These are phyloP conservation scores for Suncus etruscus DNA, from an alignment of 2,113 vertebrate species.

Conservation along the genomic window DNA sequence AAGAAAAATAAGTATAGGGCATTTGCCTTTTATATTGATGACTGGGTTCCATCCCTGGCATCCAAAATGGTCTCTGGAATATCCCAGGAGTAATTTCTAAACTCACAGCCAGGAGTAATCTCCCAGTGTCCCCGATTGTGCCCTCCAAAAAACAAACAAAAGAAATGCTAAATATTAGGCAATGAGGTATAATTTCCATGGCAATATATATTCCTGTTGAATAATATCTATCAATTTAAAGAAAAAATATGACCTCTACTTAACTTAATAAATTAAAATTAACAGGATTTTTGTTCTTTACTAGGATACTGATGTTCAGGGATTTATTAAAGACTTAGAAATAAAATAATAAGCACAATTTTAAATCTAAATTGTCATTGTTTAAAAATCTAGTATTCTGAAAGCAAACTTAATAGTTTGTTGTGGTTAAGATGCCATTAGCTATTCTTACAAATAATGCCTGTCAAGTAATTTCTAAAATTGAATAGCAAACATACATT, in stretches of 20 bases:
- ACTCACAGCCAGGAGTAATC: too few relatives aligned
- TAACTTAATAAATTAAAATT: not conserved
- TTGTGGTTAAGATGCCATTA: not conserved
- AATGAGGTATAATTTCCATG: not conserved
- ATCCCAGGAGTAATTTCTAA: too few relatives aligned
- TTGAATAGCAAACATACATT: not conserved
- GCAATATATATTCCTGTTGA: not conserved
- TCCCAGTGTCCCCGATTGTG: too few relatives aligned
- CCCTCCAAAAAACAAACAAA: too few relatives aligned
- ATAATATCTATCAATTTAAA: not conserved
- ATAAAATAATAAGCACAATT: conserved; percentile 22
- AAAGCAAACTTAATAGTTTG: not conserved
- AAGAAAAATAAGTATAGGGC: not conserved
- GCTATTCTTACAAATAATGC: not conserved
- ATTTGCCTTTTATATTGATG: too few relatives aligned
- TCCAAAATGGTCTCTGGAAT: too few relatives aligned
- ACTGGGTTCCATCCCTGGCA: too few relatives aligned
- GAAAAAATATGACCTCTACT: not conserved
- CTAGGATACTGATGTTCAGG: not conserved
- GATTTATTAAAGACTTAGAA: not conserved
- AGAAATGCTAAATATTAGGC: not conserved
- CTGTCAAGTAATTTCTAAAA: not conserved
- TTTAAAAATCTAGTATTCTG: not conserved
- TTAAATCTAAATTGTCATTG: not conserved
- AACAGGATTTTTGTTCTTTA: not conserved